These are phyloP conservation scores for Lymantria dispar DNA, from an alignment of 2,888 invertebrate genomes.

Conservation along the genomic window DNA sequence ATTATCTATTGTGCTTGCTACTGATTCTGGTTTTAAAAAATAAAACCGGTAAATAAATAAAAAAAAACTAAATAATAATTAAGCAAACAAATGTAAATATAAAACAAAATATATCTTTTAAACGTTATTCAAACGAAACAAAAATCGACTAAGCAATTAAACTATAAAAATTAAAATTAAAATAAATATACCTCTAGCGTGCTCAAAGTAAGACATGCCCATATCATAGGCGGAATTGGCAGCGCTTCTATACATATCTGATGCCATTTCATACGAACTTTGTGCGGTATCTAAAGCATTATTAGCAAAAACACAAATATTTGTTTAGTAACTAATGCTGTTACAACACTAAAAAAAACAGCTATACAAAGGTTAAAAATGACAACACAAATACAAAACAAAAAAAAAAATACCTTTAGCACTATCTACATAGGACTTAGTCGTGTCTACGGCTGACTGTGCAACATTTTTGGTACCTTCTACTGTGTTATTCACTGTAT, in stretches of 20 bases:
- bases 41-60: constrained; percentile 11
- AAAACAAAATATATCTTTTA: not conserved
- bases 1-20: constrained; percentile 63
- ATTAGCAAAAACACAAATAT: constrained; percentile 34
- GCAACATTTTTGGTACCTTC: constrained; percentile 55
- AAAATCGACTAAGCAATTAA: not conserved
- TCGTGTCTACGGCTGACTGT: constrained; percentile 49
- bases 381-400: not conserved
- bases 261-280: constrained; percentile 50
- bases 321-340: constrained; percentile 29
- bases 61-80: constrained; percentile 17
- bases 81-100: not conserved
- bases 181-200: constrained; percentile 45
- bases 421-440: constrained; percentile 54
- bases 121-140: not conserved
- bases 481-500: constrained; percentile 47
- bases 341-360: constrained; percentile 5
- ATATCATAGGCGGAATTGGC: constrained; percentile 56
- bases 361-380: constrained; percentile 1
- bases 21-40: constrained; percentile 50
- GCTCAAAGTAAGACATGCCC: constrained; percentile 58
- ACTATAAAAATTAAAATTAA: not conserved
- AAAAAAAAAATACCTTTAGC: constrained; percentile 55
- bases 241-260: constrained; percentile 49
- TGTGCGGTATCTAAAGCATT: constrained; percentile 59